Evolutionary conservation across 2,797 vertebrate genomes (phyloP).

Genomic region (Spinus olivaceus): DNA sequence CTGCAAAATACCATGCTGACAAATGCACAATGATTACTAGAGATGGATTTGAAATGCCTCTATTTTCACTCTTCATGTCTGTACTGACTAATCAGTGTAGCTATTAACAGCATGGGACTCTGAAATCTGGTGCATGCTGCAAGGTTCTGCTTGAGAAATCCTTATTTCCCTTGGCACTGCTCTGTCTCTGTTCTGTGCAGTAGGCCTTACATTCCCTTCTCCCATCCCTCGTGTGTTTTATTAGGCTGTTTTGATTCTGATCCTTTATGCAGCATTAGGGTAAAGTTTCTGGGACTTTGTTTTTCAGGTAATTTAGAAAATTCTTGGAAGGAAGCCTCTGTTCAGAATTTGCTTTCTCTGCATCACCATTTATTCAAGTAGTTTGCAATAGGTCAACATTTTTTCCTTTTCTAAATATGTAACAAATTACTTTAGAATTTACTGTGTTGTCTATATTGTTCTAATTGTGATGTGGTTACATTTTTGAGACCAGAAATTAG

Average conservation of each 20-base stretch:
- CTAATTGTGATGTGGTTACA: background rate
- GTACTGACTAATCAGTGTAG: background rate
- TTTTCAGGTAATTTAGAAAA: background rate
- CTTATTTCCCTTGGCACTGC: background rate
- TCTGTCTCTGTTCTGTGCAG: background rate
- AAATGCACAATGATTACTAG: background rate
- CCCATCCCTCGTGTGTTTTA: background rate
- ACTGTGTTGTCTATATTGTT: background rate
- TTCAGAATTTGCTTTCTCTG: background rate
- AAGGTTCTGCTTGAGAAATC: background rate
- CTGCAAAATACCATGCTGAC: background rate
- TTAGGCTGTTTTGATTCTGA: background rate
- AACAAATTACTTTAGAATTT: background rate
- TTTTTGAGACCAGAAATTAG: background rate
- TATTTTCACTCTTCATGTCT: background rate
- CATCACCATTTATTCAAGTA: background rate
- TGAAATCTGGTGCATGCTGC: background rate
- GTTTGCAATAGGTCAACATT: background rate
- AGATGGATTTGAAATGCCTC: background rate
- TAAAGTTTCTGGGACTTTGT: background rate
- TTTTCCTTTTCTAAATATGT: background rate
- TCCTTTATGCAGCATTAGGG: background rate
- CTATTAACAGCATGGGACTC: slow-evolving; percentile 34
- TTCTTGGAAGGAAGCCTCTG: background rate
- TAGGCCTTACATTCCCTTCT: background rate